Percentiles rank a stretch among this genome's conserved stretches.
Evolutionary conservation across 2,113 vertebrate species (phyloP).

Genomic region (Brienomyrus brachyistius): DNA sequence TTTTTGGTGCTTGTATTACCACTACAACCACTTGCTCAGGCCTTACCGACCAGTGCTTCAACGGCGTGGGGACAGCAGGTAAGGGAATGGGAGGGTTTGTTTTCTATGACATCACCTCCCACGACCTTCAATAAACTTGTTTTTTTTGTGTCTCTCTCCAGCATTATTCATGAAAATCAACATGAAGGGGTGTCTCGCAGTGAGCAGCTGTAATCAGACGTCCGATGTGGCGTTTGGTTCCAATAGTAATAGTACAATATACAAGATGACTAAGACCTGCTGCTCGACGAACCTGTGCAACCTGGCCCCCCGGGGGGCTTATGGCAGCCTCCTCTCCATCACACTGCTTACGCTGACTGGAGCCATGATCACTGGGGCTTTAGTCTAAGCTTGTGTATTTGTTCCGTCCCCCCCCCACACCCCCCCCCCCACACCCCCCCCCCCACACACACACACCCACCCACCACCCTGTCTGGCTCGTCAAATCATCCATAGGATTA

Average conservation of each 20-base stretch:
- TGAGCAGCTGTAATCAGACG: conserved; percentile 38
- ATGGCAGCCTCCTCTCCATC: conserved; percentile 31
- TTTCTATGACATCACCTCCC: background rate
- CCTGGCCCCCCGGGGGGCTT: conserved; percentile 25
- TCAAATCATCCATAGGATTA: background rate
- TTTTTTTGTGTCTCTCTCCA: background rate
- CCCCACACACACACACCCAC: background rate
- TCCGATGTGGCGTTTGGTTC: fast-evolving
- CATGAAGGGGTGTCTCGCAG: conserved; percentile 49
- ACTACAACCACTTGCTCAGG: background rate
- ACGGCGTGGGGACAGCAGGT: conserved; percentile 52
- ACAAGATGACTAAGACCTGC: conserved; percentile 51
- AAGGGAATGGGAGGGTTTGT: conserved; percentile 15
- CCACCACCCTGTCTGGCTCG: background rate
- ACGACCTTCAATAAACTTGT: background rate
- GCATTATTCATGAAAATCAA: background rate
- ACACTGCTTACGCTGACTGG: conserved; percentile 36
- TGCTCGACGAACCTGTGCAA: conserved; percentile 61
- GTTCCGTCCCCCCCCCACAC: background rate
- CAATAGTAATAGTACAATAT: conserved; percentile 23
- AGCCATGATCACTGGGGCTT: conserved; percentile 37
- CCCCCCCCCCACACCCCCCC: too few species aligned
- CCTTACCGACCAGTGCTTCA: conserved; percentile 45
- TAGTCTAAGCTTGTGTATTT: conserved; percentile 37
- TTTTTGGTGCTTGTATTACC: conserved; percentile 35